These are phyloP conservation scores for Phaethon lepturus DNA, from an alignment of 2,113 vertebrate genomes.

Conservation along the genomic window DNA sequence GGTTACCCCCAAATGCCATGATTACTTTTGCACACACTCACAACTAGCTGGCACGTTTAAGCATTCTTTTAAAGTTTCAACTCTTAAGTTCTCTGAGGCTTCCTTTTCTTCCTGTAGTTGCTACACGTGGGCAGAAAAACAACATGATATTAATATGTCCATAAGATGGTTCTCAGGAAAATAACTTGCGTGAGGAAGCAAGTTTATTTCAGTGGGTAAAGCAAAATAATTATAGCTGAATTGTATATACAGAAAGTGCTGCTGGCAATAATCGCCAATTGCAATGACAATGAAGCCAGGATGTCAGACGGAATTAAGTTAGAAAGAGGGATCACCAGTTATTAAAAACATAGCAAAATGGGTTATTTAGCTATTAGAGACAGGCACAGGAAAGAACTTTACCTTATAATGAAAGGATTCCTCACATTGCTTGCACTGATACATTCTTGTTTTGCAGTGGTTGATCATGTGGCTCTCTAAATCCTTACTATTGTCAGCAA, in stretches of 20 bases:
- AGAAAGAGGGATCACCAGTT: neutral
- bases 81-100: neutral
- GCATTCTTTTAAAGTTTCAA: neutral
- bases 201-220: neutral
- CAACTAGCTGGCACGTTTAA: neutral
- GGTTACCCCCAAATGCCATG: neutral
- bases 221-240: neutral
- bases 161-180: neutral
- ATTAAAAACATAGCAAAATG: neutral
- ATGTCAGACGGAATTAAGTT: neutral
- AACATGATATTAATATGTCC: fast-evolving
- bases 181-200: neutral
- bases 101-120: neutral
- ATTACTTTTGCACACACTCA: neutral
- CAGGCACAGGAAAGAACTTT: neutral
- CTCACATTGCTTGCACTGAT: conserved; percentile 90
- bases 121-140: neutral
- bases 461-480: conserved; percentile 95
- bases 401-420: conserved; percentile 96
- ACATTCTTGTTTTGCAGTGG: conserved; percentile 92
- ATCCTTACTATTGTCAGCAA: conserved; percentile 88
- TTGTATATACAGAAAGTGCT: neutral
- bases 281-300: neutral
- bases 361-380: neutral
- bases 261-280: neutral